These are phyloP conservation scores for Sminthurinus aureus DNA, from an alignment of 2,888 invertebrate species.

Conservation along the genomic window DNA sequence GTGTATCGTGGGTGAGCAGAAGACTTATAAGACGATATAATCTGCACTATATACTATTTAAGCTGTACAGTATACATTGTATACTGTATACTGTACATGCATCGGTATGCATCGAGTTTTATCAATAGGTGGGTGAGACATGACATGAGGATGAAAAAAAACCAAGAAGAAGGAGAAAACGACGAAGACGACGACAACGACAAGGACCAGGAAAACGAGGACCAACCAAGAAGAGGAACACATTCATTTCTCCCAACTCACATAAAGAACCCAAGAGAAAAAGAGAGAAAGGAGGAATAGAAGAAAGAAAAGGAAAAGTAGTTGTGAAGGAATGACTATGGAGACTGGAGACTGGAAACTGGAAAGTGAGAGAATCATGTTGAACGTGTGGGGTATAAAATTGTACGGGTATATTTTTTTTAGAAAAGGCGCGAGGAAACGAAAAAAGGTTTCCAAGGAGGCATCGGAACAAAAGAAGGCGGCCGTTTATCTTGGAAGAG, in stretches of 20 bases:
- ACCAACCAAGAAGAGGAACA: neutral
- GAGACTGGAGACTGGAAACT: neutral
- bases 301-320: too few relatives aligned
- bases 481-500: constrained; percentile 58
- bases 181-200: too few relatives aligned
- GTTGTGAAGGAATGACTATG: neutral
- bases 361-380: neutral
- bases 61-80: neutral
- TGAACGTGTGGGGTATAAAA: neutral
- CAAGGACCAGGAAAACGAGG: neutral
- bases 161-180: too few relatives aligned
- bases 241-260: constrained; percentile 5
- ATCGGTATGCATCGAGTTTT: neutral
- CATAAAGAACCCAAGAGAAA: neutral
- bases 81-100: neutral
- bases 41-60: neutral
- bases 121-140: constrained; percentile 28
- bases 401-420: constrained; percentile 14
- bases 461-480: constrained; percentile 53
- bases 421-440: constrained; percentile 26
- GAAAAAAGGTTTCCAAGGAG: constrained; percentile 26
- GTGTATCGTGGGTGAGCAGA: neutral
- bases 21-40: neutral
- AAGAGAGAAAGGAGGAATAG: neutral
- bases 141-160: neutral